These are phyloP conservation scores for Pararge aegeria DNA, from an alignment of 1,140 invertebrate genomes.

Conservation along the genomic window DNA sequence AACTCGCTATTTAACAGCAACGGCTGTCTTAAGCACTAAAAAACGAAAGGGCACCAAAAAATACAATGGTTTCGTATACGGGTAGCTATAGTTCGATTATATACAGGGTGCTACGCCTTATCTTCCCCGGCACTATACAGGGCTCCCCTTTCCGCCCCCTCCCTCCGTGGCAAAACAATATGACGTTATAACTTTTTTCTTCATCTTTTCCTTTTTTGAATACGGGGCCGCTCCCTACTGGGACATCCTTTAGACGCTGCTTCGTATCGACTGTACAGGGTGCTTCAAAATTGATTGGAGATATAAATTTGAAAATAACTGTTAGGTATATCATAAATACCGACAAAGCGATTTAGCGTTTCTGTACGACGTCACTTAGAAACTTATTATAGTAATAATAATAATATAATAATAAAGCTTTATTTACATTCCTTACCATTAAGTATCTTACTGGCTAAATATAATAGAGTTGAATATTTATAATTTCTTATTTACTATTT, in stretches of 20 bases:
- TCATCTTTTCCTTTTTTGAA: slow-evolving; percentile 74
- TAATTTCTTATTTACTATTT: too few relatives aligned
- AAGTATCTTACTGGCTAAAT: too few relatives aligned
- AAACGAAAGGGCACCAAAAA: slow-evolving; percentile 47
- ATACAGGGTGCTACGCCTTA: slow-evolving; percentile 62
- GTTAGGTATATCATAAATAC: neutral
- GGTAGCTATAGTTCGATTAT: slow-evolving; percentile 44
- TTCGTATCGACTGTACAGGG: slow-evolving; percentile 29
- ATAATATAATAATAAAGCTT: too few relatives aligned
- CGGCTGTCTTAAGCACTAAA: slow-evolving; percentile 35
- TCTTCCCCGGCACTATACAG: slow-evolving; percentile 65
- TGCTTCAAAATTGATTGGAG: slow-evolving; percentile 14
- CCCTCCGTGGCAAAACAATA: slow-evolving; percentile 72
- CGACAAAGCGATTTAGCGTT: too few relatives aligned
- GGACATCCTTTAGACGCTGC: slow-evolving; percentile 53
- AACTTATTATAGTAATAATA: too few relatives aligned
- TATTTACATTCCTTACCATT: too few relatives aligned
- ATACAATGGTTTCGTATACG: slow-evolving; percentile 47
- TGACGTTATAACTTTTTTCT: slow-evolving; percentile 78
- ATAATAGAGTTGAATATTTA: too few relatives aligned
- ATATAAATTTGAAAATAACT: slow-evolving; percentile 7
- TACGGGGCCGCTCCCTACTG: slow-evolving; percentile 60
- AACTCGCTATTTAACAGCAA: slow-evolving; percentile 29
- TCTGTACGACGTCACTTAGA: too few relatives aligned
- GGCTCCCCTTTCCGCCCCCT: slow-evolving; percentile 34